These are phyloP conservation scores for Atta texana DNA, from an alignment of 1,140 invertebrate genomes.

Conservation along the genomic window DNA sequence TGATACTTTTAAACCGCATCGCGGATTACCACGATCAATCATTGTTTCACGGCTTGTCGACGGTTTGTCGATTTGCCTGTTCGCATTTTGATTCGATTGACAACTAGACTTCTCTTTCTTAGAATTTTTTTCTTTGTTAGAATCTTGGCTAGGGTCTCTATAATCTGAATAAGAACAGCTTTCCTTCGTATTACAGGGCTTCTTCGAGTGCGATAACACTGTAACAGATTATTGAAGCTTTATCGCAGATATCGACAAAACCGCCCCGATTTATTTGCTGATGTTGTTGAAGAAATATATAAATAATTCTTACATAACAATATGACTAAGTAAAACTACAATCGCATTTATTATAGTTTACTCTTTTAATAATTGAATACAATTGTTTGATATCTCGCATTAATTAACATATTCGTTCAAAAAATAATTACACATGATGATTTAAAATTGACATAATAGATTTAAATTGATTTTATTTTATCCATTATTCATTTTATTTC, in stretches of 20 bases:
- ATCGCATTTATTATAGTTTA: constrained; percentile 7
- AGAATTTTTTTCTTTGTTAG: background rate
- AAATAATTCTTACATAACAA: constrained; percentile 5
- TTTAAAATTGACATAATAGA: background rate
- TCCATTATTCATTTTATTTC: background rate
- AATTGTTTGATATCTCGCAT: background rate
- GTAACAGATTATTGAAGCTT: constrained; percentile 40
- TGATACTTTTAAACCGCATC: too few relatives aligned
- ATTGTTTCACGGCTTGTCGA: background rate
- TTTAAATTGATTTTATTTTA: background rate
- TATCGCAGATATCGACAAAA: background rate
- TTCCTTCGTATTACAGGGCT: constrained; percentile 21
- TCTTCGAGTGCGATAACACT: constrained; percentile 29
- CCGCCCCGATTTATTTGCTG: background rate
- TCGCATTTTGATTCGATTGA: background rate
- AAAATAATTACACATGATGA: constrained; percentile 8
- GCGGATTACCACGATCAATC: constrained; percentile 1
- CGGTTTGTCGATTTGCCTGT: background rate
- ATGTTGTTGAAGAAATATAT: background rate
- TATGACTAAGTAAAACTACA: constrained; percentile 1
- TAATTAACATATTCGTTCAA: background rate
- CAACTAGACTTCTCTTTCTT: too few relatives aligned
- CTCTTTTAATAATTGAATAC: background rate
- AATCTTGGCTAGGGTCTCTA: background rate
- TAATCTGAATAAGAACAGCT: background rate